Percentiles rank a stretch among this genome's conserved stretches.
These are phyloP conservation scores for Bradynema listronoti DNA, from an alignment of 1,140 invertebrate species.

Conservation along the genomic window DNA sequence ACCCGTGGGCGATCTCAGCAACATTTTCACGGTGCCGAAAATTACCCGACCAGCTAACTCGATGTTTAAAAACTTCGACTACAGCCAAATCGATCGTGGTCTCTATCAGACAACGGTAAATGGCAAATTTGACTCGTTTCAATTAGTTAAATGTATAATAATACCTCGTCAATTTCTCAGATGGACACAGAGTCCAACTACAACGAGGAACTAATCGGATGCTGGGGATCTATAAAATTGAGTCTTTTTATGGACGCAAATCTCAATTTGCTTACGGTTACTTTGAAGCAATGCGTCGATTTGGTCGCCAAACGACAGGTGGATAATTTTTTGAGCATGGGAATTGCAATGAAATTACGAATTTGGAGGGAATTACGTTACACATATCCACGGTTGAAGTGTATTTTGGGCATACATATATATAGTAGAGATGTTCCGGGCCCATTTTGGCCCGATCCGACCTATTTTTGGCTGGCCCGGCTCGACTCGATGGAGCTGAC, in stretches of 20 bases:
- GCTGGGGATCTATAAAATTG: constrained; percentile 37
- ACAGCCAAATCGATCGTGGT: constrained; percentile 49
- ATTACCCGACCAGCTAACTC: constrained; percentile 22
- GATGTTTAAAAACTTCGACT: constrained; percentile 46
- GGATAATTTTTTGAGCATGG: too few species aligned
- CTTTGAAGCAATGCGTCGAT: constrained; percentile 40
- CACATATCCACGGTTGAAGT: too few species aligned
- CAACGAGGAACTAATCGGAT: constrained; percentile 25
- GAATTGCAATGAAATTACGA: too few species aligned
- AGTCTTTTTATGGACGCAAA: constrained; percentile 34
- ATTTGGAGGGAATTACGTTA: too few species aligned
- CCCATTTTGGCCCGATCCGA: too few species aligned
- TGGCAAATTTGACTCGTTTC: not conserved
- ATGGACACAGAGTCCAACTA: constrained; percentile 35
- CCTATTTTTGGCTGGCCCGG: too few species aligned
- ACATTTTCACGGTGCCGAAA: constrained; percentile 47
- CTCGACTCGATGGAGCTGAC: too few species aligned
- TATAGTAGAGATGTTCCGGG: too few species aligned
- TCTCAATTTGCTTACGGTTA: constrained; percentile 29
- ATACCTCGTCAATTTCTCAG: too few species aligned
- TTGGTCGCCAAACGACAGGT: constrained; percentile 36
- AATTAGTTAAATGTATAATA: not conserved
- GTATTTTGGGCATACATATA: too few species aligned
- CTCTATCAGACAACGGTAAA: constrained; percentile 38
- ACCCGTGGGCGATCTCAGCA: constrained; percentile 38